Conservation (phyloP, 2,797 vertebrate genomes). For the Danio choprae region DNA sequence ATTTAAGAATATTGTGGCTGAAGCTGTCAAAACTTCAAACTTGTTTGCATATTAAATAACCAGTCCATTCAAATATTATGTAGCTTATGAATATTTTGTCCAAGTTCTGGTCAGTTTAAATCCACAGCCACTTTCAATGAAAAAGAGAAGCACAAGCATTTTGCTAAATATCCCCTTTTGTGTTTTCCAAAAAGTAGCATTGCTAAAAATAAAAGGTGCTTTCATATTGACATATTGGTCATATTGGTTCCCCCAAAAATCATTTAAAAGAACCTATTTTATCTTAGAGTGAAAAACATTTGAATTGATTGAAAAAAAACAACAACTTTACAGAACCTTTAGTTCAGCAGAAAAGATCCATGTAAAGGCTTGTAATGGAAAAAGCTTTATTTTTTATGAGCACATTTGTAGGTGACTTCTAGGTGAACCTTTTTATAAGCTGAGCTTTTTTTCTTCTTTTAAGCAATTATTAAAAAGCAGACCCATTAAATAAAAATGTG, state of each 20-base stretch:
- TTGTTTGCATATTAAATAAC: not conserved
- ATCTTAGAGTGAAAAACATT: too few relatives aligned
- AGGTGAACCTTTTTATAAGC: not conserved
- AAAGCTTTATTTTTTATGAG: too few relatives aligned
- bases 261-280: too few relatives aligned
- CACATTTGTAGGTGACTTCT: not conserved
- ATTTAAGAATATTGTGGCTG: too few relatives aligned
- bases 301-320: too few relatives aligned
- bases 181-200: not conserved
- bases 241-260: too few relatives aligned
- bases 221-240: too few relatives aligned
- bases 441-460: constrained; percentile 2
- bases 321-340: too few relatives aligned
- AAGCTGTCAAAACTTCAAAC: too few relatives aligned
- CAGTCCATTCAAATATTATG: not conserved
- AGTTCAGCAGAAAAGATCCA: too few relatives aligned
- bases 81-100: not conserved
- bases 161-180: not conserved
- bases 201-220: too few relatives aligned
- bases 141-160: not conserved
- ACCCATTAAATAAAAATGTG: constrained; percentile 4
- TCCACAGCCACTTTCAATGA: not conserved
- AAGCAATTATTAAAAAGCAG: constrained; percentile 5
- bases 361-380: too few relatives aligned
- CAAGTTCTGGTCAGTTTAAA: not conserved